These are phyloP conservation scores for Characodon lateralis DNA, from an alignment of 2,797 vertebrate species.

Conservation along the genomic window DNA sequence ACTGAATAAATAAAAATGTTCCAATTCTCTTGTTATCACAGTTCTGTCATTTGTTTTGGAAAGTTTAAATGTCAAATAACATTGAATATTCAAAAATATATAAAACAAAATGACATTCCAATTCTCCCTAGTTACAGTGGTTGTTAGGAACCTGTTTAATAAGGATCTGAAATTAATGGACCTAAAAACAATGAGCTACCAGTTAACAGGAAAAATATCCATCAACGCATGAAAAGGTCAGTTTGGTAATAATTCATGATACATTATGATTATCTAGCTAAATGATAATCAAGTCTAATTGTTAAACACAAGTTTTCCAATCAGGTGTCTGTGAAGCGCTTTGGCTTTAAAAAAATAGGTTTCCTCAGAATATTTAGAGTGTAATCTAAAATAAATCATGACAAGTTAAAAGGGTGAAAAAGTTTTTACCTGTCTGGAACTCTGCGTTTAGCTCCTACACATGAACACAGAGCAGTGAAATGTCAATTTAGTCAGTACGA, in stretches of 20 bases:
- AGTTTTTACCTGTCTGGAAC: conserved; percentile 83
- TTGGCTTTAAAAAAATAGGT: background rate
- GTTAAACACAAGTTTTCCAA: too few species aligned
- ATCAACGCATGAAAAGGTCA: background rate
- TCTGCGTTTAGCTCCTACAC: conserved; percentile 87
- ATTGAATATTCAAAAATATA: background rate
- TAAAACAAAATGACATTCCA: background rate
- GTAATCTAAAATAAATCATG: background rate
- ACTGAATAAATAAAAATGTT: background rate
- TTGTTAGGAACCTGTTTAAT: background rate
- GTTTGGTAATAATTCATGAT: background rate
- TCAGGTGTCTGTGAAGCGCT: background rate
- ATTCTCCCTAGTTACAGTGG: background rate
- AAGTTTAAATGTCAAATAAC: background rate
- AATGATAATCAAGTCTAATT: background rate
- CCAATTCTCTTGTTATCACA: background rate
- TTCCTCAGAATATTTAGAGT: background rate
- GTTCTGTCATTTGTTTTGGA: background rate
- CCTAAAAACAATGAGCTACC: background rate
- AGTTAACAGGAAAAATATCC: background rate
- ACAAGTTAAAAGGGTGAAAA: conserved; percentile 13
- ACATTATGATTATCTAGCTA: background rate
- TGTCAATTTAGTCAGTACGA: conserved; percentile 7
- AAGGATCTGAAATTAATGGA: background rate
- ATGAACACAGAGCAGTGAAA: conserved; percentile 71